Conservation (phyloP, 2,113 vertebrate species). For the Empidonax traillii region DNA sequence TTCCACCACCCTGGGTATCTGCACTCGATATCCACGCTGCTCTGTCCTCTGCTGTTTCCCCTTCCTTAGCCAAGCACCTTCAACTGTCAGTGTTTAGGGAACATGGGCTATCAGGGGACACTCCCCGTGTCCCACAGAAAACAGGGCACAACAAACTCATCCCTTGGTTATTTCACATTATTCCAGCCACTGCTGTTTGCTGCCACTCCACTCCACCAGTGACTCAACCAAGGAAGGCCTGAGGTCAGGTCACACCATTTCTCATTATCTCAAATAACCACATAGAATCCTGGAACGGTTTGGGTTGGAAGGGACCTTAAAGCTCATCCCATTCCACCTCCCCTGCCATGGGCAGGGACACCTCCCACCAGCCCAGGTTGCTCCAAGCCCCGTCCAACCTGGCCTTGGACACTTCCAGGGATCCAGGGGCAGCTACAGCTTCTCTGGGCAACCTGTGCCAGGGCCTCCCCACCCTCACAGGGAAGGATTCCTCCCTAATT, state of each 20-base stretch:
- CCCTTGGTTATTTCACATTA: neutral
- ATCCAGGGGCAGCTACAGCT: neutral
- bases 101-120: neutral
- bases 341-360: neutral
- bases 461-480: neutral
- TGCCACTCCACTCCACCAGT: neutral
- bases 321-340: neutral
- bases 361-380: accelerated
- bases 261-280: neutral
- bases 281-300: neutral
- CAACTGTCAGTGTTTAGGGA: neutral
- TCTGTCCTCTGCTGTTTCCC: neutral
- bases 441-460: neutral
- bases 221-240: neutral
- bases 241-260: neutral
- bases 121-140: neutral
- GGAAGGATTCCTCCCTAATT: neutral
- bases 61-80: neutral
- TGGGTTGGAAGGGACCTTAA: neutral
- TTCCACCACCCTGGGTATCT: neutral
- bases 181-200: neutral
- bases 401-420: neutral
- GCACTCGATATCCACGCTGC: neutral
- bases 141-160: neutral
- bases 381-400: accelerated